Evolutionary conservation across 2,797 vertebrate species (phyloP).

Genomic region (Hybognathus amarus): DNA sequence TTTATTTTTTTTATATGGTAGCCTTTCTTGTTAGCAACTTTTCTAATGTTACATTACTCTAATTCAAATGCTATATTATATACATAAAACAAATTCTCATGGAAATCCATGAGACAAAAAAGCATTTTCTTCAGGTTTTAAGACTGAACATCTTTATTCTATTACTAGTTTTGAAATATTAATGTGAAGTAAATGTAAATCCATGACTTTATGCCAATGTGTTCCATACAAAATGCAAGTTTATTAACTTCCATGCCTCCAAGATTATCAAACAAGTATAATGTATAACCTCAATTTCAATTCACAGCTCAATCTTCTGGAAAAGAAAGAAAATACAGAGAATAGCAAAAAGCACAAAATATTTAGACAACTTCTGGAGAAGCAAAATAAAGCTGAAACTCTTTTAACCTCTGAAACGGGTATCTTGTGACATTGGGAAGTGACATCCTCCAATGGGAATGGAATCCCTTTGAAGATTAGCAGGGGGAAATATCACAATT

Average conservation of each 20-base stretch:
- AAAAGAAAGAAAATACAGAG: constrained; percentile 84
- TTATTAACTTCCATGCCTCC: constrained; percentile 99
- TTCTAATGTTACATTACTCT: not conserved
- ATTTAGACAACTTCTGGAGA: constrained; percentile 92
- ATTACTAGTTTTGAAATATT: not conserved
- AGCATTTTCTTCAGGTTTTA: not conserved
- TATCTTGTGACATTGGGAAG: constrained; percentile 73
- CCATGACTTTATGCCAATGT: not conserved
- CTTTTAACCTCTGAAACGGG: constrained; percentile 87
- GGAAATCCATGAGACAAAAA: not conserved
- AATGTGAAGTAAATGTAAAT: not conserved
- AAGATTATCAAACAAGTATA: constrained; percentile 99
- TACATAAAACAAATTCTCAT: too few species aligned
- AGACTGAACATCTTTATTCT: not conserved
- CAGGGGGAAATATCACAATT: constrained; percentile 91
- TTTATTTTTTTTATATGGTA: not conserved
- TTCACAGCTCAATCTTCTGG: constrained; percentile 99
- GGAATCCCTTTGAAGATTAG: constrained; percentile 91
- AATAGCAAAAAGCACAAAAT: constrained; percentile 96
- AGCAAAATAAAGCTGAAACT: constrained; percentile 76
- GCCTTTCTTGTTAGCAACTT: not conserved
- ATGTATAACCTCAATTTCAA: constrained; percentile 98
- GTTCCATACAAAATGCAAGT: constrained; percentile 99
- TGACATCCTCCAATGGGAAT: constrained; percentile 87
- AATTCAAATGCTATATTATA: not conserved